Percentiles rank a stretch among this genome's conserved stretches.
Conservation (phyloP, 2,797 vertebrate species). For the Lutra lutra region DNA sequence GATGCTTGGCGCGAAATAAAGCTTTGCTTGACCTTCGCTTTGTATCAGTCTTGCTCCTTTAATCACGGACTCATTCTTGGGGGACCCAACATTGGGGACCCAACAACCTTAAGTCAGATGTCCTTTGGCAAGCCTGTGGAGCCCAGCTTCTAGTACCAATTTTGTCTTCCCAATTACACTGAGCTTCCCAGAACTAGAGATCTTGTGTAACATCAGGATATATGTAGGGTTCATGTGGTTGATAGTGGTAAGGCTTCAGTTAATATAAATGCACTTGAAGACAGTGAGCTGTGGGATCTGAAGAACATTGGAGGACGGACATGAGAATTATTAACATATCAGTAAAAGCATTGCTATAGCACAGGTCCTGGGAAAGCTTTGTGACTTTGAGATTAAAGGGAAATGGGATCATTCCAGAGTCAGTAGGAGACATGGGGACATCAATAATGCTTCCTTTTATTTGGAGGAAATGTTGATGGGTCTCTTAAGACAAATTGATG, state of each 20-base stretch:
- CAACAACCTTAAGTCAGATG: neutral
- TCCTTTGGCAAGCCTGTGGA: neutral
- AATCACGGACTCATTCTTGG: too few species aligned
- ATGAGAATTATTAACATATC: neutral
- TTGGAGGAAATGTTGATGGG: neutral
- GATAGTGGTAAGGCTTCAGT: neutral
- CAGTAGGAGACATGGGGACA: neutral
- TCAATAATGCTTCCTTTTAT: neutral
- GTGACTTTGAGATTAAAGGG: neutral
- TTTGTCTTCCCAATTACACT: neutral
- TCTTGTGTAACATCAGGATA: neutral
- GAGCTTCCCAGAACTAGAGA: neutral
- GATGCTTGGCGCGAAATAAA: too few species aligned
- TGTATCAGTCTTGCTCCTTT: too few species aligned
- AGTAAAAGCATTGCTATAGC: neutral
- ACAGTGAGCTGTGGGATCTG: neutral
- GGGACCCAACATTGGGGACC: too few species aligned
- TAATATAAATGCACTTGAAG: neutral
- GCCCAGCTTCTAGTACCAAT: neutral
- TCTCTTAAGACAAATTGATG: neutral
- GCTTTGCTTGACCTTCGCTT: too few species aligned
- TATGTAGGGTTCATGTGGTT: neutral
- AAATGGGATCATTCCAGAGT: neutral
- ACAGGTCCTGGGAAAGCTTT: neutral
- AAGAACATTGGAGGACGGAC: neutral